Evolutionary conservation across 2,888 invertebrate species (phyloP), one percentile per base, ranked within the genome.

Genomic region (Lasioglossum malachurum): DNA sequence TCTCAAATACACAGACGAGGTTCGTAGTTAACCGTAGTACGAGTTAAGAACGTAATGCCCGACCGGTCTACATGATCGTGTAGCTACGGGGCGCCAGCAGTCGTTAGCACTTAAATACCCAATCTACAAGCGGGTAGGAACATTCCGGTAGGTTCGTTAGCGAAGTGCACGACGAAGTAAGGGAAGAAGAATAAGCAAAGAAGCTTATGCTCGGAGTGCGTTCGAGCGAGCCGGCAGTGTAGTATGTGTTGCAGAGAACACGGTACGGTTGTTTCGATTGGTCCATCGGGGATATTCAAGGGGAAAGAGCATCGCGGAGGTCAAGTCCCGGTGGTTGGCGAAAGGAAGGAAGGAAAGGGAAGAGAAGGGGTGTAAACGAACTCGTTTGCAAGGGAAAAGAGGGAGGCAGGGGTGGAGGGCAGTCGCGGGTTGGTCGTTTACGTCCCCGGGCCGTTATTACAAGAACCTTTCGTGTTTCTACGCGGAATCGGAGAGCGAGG

Each of bases 331-430:
- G 5, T 14, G 27, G 60, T 57, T n/a, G n/a, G 57, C 0, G 60
- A 2, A 2, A 14, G 27, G 60, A 27, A 19, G 49, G 23, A 10
- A 27, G n/a, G 7, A 14, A 7, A 12, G 14, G 44, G 31, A 27
- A 41, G 35, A 12, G 38, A 10, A 7, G 57, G 60, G 19, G 14
- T 23, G 49, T 64, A 74, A 64, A 74, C 53, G 64, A 75, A 71
- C 78, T 89, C 81, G 82, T 80, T 88, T 80, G 84, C 80, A 80
- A 84, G 72, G 69, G 75, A 81, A 89, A 82, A 64, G 72, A 80
- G 46, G 38, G 16, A 35, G 19, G 7, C 35, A 31, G 31, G 31
- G 67, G 60, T 5, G 1, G 53, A 53, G 8, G 27, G 60, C 16
- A 27, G 60, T 60, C 14, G 60, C 60, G 60, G 35, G 19, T 35